Evolutionary conservation across 2,113 vertebrate species (phyloP).

Genomic region (Eudyptes chrysolophus): DNA sequence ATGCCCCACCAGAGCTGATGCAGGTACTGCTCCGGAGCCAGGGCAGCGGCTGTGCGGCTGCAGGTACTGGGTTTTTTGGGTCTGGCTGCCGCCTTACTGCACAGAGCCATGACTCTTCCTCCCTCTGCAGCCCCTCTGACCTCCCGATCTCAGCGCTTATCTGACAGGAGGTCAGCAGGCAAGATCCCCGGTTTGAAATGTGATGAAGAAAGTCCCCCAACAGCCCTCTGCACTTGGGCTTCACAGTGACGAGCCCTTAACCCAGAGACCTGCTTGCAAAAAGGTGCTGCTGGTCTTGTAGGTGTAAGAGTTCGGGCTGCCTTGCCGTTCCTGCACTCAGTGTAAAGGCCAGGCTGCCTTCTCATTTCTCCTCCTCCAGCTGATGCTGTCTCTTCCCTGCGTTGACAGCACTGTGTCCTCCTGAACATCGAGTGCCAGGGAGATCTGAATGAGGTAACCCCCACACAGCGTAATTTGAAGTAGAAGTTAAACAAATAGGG

Average conservation of each 20-base stretch:
- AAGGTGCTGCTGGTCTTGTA: not conserved
- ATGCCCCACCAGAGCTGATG: not conserved
- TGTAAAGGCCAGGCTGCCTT: not conserved
- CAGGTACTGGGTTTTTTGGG: not conserved
- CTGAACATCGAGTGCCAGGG: not conserved
- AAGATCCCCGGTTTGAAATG: not conserved
- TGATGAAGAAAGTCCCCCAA: not conserved
- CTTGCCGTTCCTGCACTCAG: not conserved
- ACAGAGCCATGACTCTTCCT: not conserved
- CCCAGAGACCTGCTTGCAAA: not conserved
- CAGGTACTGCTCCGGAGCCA: conserved; percentile 4
- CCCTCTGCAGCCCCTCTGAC: not conserved
- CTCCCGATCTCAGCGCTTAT: not conserved
- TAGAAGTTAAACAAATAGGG: not conserved
- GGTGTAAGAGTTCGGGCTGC: not conserved
- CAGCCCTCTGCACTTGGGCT: not conserved
- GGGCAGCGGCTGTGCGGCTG: not conserved
- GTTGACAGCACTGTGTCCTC: not conserved
- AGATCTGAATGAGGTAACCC: not conserved
- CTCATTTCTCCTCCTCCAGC: not conserved
- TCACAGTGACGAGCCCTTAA: not conserved
- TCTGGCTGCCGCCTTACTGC: not conserved
- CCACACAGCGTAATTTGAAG: not conserved
- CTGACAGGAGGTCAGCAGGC: not conserved
- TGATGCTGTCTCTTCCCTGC: not conserved